Percentiles rank a stretch among this genome's conserved stretches.
Evolutionary conservation across 2,888 invertebrate species (phyloP).

Genomic region (Helobdella robusta): DNA sequence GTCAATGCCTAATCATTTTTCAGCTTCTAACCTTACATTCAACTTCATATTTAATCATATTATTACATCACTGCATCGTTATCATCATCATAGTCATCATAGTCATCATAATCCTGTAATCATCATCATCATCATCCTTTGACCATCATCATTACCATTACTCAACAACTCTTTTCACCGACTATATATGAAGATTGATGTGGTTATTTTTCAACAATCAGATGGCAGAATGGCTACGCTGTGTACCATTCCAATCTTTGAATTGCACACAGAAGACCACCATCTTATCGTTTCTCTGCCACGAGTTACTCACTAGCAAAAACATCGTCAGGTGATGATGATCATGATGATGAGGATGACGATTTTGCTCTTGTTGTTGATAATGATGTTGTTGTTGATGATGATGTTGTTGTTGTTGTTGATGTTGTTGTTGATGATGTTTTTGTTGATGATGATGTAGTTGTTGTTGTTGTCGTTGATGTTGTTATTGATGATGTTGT

Average conservation of each 20-base stretch:
- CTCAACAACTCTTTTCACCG: not conserved
- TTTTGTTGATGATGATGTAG: not conserved
- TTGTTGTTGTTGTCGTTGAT: not conserved
- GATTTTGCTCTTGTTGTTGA: slow-evolving; percentile 2
- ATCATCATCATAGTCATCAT: too few species aligned
- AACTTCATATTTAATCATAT: not conserved
- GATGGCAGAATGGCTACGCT: slow-evolving; percentile 58
- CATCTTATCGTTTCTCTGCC: slow-evolving; percentile 80
- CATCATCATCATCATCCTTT: too few species aligned
- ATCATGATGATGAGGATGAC: not conserved
- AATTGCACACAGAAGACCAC: slow-evolving; percentile 76
- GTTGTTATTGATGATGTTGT: not conserved
- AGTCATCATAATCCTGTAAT: too few species aligned
- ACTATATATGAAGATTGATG: not conserved
- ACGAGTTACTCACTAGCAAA: slow-evolving; percentile 86
- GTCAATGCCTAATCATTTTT: not conserved
- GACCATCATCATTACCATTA: not conserved
- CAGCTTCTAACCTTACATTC: not conserved
- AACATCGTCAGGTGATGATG: slow-evolving; percentile 57
- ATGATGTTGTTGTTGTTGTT: slow-evolving; percentile 8
- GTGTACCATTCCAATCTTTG: slow-evolving; percentile 74
- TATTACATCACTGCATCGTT: not conserved
- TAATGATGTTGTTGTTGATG: slow-evolving; percentile 13
- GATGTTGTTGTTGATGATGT: not conserved
- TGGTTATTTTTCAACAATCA: slow-evolving; percentile 33